Evolutionary conservation across 2,888 invertebrate genomes (phyloP).

Genomic region (Tanytarsus gracilentus): DNA sequence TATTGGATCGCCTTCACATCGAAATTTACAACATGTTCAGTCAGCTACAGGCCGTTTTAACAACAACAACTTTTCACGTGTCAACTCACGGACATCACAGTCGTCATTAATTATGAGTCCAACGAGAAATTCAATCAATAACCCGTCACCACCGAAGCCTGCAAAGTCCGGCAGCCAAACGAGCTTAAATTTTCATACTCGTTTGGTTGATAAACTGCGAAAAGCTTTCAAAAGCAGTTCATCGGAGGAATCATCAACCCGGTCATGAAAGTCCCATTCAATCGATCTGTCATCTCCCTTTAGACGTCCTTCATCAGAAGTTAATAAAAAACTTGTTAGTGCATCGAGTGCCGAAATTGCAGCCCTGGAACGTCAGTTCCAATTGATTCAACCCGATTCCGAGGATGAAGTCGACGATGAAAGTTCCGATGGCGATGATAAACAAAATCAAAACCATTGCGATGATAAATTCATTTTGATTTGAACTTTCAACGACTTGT

Average conservation of each 20-base stretch:
- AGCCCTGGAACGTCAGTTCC: conserved; percentile 10
- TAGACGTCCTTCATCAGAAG: conserved; percentile 7
- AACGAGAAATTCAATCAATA: conserved; percentile 46
- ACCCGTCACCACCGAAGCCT: conserved; percentile 47
- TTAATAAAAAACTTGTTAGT: background rate
- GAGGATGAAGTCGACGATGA: conserved; percentile 8
- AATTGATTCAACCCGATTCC: conserved; percentile 4
- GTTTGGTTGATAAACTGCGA: conserved; percentile 62
- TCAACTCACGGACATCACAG: conserved; percentile 53
- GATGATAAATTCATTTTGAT: conserved; percentile 21
- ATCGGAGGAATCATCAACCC: conserved; percentile 9
- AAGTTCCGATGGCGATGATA: conserved; percentile 13
- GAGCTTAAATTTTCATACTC: conserved; percentile 61
- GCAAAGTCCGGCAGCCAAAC: conserved; percentile 50
- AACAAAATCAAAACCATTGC: conserved; percentile 10
- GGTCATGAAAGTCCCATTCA: conserved; percentile 26
- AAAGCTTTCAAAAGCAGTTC: conserved; percentile 45
- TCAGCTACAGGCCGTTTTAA: conserved; percentile 49
- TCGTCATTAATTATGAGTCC: conserved; percentile 53
- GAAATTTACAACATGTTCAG: conserved; percentile 44
- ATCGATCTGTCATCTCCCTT: conserved; percentile 21
- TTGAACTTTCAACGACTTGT: background rate
- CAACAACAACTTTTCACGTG: conserved; percentile 49
- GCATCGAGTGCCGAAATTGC: conserved; percentile 21
- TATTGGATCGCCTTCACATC: conserved; percentile 47